A percentile compares a stretch with the other conserved stretches of the same genome.
phyloP scores from a whole-genome alignment of 2,888 invertebrate genomes.

The Hirtodrosophila duncani region DNA sequence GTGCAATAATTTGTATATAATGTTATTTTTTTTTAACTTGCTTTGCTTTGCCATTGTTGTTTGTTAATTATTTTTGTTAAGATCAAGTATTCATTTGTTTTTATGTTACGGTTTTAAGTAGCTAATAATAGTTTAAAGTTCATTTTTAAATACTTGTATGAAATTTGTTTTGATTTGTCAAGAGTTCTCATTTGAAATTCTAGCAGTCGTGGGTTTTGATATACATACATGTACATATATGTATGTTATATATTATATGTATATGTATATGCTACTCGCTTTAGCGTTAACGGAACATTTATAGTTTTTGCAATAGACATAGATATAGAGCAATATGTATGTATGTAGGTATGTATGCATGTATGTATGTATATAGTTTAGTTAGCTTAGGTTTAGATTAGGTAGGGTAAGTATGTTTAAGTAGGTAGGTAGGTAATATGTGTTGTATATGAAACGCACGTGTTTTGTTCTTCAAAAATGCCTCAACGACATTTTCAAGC shows the following conservation, averaged over 20 bases:
- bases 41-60: constrained; percentile 33
- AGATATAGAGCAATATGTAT: constrained; percentile 54
- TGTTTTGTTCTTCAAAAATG: constrained; percentile 41
- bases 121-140: constrained; percentile 34
- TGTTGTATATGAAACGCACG: constrained; percentile 66
- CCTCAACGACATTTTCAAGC: constrained; percentile 45
- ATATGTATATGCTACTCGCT: constrained; percentile 27
- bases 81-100: constrained; percentile 19
- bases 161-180: constrained; percentile 70
- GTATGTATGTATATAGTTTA: constrained; percentile 11
- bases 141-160: constrained; percentile 65
- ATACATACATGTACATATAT: constrained; percentile 27
- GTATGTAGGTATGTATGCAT: constrained; percentile 41
- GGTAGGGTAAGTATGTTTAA: constrained; percentile 13
- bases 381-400: constrained; percentile 27
- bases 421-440: constrained; percentile 23
- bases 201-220: constrained; percentile 69
- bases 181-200: constrained; percentile 73
- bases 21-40: constrained; percentile 38
- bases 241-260: constrained; percentile 10
- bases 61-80: constrained; percentile 10
- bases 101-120: constrained; percentile 30
- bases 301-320: constrained; percentile 59
- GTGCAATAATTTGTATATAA: too few relatives aligned
- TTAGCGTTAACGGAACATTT: background rate